A percentile compares a stretch with the other conserved stretches of the same genome.
These are phyloP conservation scores for Caloenas nicobarica DNA, from an alignment of 2,113 vertebrate genomes.

Conservation along the genomic window DNA sequence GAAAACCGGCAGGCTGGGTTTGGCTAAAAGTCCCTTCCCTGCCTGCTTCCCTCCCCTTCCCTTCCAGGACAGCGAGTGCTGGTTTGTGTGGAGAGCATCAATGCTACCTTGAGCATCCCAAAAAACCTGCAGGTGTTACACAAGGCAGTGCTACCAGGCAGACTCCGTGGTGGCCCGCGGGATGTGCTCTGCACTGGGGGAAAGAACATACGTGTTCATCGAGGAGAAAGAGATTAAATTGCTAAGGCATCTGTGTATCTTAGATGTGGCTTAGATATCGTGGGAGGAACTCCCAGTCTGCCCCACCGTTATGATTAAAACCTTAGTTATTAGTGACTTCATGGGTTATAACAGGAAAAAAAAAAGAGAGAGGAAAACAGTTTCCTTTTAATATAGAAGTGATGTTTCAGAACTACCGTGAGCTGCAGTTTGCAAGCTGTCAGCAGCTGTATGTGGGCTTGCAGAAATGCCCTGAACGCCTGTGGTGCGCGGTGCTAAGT, in stretches of 20 bases:
- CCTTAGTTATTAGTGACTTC: not conserved
- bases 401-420: fast-evolving
- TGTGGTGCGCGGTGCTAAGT: fast-evolving
- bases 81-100: fast-evolving
- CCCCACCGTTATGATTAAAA: not conserved
- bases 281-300: not conserved
- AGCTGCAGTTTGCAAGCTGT: not conserved
- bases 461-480: not conserved
- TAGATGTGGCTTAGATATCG: not conserved
- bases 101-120: not conserved
- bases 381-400: not conserved
- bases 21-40: not conserved
- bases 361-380: not conserved
- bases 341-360: not conserved
- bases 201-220: fast-evolving
- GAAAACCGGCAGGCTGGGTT: not conserved
- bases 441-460: not conserved
- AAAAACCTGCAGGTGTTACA: no score
- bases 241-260: not conserved
- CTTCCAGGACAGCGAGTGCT: not conserved
- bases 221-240: not conserved
- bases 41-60: not conserved
- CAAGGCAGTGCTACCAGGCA: not conserved
- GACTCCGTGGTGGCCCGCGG: fast-evolving
- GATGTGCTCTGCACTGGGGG: not conserved